Evolutionary conservation across 2,113 vertebrate genomes (phyloP).

Genomic region (Pao palembangensis): DNA sequence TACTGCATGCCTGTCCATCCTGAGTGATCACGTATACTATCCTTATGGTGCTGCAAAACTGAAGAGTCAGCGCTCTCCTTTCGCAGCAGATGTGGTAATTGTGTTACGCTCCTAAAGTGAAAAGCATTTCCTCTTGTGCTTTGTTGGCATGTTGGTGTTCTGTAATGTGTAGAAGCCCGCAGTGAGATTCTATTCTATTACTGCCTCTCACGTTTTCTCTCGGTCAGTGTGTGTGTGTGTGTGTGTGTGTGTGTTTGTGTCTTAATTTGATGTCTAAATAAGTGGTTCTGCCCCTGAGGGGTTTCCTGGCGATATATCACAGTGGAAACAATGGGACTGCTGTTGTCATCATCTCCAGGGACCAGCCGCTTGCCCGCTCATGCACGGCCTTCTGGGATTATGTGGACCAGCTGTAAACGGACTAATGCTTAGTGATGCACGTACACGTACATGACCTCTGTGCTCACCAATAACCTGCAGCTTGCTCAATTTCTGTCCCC

Average conservation of each 20-base stretch:
- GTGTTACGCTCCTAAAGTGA: background rate
- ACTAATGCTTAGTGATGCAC: conserved; percentile 42
- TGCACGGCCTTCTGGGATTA: conserved; percentile 65
- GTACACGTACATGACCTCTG: conserved; percentile 8
- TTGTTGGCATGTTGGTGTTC: background rate
- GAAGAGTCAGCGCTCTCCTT: background rate
- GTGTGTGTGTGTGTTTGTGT: conserved; percentile 36
- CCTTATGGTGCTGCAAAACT: background rate
- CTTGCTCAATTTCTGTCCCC: conserved; percentile 28
- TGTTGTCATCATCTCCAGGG: conserved; percentile 59
- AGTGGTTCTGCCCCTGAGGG: conserved; percentile 58
- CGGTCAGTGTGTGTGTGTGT: conserved; percentile 21
- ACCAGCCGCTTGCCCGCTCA: conserved; percentile 47
- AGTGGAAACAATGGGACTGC: conserved; percentile 54
- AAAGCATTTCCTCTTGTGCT: background rate
- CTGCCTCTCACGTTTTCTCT: background rate
- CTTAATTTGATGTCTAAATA: conserved; percentile 77
- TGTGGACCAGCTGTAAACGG: conserved; percentile 34
- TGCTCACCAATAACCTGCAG: conserved; percentile 20
- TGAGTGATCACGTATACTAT: background rate
- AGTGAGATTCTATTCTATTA: background rate
- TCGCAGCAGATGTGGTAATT: background rate
- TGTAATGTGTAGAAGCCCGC: background rate
- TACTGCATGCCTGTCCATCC: background rate
- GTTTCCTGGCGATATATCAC: conserved; percentile 67